Percentiles rank a stretch among this genome's conserved stretches.
phyloP scores from a whole-genome alignment of 2,113 vertebrate species.

The Zapornia atra region DNA sequence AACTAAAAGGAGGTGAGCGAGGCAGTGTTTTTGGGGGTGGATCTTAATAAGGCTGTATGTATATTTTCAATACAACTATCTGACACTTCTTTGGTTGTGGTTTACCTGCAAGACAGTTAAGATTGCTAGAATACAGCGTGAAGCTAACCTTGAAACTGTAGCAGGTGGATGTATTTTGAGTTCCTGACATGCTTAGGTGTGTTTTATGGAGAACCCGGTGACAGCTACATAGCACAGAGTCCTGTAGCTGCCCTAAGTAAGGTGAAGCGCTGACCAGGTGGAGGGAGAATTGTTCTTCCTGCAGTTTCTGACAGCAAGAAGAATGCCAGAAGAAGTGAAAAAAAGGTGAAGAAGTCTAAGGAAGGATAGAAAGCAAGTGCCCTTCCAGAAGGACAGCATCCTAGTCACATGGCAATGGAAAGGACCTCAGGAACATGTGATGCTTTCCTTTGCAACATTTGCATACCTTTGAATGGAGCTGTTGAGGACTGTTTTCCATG shows the following conservation, averaged over 20 bases:
- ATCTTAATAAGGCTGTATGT: background rate
- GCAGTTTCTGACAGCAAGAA: background rate
- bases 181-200: background rate
- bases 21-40: background rate
- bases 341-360: background rate
- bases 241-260: background rate
- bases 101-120: background rate
- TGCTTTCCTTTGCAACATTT: background rate
- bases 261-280: background rate
- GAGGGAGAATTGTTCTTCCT: background rate
- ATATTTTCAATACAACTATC: background rate
- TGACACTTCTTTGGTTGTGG: background rate
- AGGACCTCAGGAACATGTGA: background rate
- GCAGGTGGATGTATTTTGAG: background rate
- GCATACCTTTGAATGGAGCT: background rate
- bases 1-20: background rate
- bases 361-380: background rate
- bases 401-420: background rate
- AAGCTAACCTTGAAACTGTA: background rate
- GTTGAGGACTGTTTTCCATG: background rate
- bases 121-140: background rate
- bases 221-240: fast-evolving
- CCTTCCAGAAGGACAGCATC: background rate
- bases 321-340: background rate
- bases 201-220: background rate